These are phyloP conservation scores for Peromyscus californicus DNA, from an alignment of 2,113 vertebrate species.

Conservation along the genomic window DNA sequence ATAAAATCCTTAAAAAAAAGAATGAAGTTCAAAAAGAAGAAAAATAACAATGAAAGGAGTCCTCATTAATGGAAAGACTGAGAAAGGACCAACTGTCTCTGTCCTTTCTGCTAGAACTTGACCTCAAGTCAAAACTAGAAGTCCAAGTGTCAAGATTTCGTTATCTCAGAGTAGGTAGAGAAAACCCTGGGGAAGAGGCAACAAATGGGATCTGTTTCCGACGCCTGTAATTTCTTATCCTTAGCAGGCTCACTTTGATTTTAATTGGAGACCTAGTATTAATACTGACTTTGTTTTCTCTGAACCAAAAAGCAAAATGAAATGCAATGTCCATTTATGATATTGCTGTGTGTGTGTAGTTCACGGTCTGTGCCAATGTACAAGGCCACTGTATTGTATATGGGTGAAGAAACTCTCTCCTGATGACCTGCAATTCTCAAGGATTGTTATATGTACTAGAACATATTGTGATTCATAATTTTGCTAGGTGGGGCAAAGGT, in stretches of 20 bases:
- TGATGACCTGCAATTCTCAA: slow-evolving; percentile 36
- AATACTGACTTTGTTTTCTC: slow-evolving; percentile 35
- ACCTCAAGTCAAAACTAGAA: slow-evolving; percentile 31
- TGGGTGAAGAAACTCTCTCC: slow-evolving; percentile 57
- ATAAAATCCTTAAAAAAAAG: not conserved
- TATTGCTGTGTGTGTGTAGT: not conserved
- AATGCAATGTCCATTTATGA: slow-evolving; percentile 7
- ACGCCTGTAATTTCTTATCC: slow-evolving; percentile 29
- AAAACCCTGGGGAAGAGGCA: not conserved
- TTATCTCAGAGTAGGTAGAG: not conserved
- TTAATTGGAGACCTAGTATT: not conserved
- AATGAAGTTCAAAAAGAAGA: not conserved
- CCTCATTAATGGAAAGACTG: slow-evolving; percentile 3
- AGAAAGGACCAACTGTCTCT: not conserved
- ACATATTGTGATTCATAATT: slow-evolving; percentile 58
- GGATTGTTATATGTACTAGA: not conserved
- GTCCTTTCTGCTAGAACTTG: not conserved
- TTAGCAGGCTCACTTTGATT: slow-evolving; percentile 6
- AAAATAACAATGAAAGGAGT: not conserved
- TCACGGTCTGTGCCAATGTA: slow-evolving; percentile 44
- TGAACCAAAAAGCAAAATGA: not conserved
- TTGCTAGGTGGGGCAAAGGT: slow-evolving; percentile 33
- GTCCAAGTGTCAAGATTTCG: slow-evolving; percentile 2
- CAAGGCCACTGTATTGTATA: slow-evolving; percentile 56
- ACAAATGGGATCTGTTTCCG: not conserved